Evolutionary conservation across 1,140 invertebrate genomes (phyloP), one percentile per base, ranked within the genome.

Genomic region (Physella acuta): DNA sequence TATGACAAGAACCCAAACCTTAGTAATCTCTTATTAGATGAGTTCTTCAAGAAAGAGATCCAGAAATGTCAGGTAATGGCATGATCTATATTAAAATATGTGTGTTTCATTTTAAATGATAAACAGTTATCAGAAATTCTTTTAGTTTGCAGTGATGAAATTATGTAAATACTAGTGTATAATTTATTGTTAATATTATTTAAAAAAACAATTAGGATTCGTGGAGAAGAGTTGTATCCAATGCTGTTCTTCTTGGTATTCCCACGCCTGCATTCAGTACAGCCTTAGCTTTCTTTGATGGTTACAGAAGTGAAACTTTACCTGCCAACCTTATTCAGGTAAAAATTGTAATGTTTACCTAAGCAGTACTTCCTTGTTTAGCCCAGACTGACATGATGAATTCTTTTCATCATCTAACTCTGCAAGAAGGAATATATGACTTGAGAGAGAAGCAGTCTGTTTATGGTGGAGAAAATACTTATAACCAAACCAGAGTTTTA

Each of bases 251-350:
- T 37, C 85, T 91, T 71, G 96, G 96, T 28, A 92, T 99, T 66
- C 95, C 97, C 0, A 92, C 92, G 20, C 97, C 97, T 1, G 93
- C 94, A 0, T 90, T 99, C 72, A 92, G 91, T 31, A 91, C 95
- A 20, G 97, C 98, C 0, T 86, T 99, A 4, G 92, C 95, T 3
- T 99, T 99, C 86, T 99, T 94, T 83, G 97, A 99, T 86, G 97
- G 97, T 2, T 99, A 95, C 82, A 88, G 94, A 55, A 89, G 90
- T 17, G 89, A 85, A 34, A 85, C 88, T 60, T 85, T 98, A 37
- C 95, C 96, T 2, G 95, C 96, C 14, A 98, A 98, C 85, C 86
- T 98, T 30, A 88, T 98, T 68, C 93, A 95, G 88, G 91, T 92
- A 82, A 69, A n/a, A n/a, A n/a, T n/a, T n/a, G n/a, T n/a, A n/a